phyloP scores from a whole-genome alignment of 1,140 invertebrate genomes.

The Macrotrachela quadricornifera region DNA sequence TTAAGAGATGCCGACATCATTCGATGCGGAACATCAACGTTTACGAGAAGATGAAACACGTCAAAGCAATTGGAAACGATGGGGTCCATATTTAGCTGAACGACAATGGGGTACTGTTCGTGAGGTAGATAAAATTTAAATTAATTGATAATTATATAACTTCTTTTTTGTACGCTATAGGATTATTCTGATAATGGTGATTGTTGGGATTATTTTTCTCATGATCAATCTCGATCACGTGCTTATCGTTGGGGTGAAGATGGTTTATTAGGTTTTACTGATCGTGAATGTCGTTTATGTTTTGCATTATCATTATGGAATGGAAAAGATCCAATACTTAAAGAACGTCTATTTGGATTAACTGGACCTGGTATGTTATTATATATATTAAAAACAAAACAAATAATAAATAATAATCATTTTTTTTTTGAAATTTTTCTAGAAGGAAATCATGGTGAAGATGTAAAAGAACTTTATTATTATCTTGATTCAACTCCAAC shows the following conservation, averaged over 20 bases:
- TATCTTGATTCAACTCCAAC: slow-evolving; percentile 28
- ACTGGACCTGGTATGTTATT: slow-evolving; percentile 14
- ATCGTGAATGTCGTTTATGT: slow-evolving; percentile 25
- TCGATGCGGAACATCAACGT: too few relatives aligned
- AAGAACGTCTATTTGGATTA: slow-evolving; percentile 31
- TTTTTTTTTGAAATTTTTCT: background rate
- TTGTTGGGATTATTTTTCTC: slow-evolving; percentile 29
- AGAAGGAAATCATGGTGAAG: slow-evolving; percentile 33
- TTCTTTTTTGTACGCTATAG: too few relatives aligned
- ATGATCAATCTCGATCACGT: slow-evolving; percentile 22
- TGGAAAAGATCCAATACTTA: slow-evolving; percentile 26
- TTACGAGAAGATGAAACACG: too few relatives aligned
- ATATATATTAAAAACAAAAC: too few relatives aligned
- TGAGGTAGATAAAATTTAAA: slow-evolving; percentile 10
- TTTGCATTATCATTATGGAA: slow-evolving; percentile 28
- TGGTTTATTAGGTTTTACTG: slow-evolving; percentile 27
- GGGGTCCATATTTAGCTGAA: slow-evolving; percentile 30
- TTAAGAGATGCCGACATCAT: too few relatives aligned
- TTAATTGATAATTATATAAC: too few relatives aligned
- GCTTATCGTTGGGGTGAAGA: slow-evolving; percentile 32
- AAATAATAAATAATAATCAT: too few relatives aligned
- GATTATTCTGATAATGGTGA: slow-evolving; percentile 28
- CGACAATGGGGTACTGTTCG: slow-evolving; percentile 32
- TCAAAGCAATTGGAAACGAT: slow-evolving; percentile 22
- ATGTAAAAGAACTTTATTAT: slow-evolving; percentile 33